These are phyloP conservation scores for Zele albiditarsus DNA, from an alignment of 2,888 invertebrate genomes.

Conservation along the genomic window DNA sequence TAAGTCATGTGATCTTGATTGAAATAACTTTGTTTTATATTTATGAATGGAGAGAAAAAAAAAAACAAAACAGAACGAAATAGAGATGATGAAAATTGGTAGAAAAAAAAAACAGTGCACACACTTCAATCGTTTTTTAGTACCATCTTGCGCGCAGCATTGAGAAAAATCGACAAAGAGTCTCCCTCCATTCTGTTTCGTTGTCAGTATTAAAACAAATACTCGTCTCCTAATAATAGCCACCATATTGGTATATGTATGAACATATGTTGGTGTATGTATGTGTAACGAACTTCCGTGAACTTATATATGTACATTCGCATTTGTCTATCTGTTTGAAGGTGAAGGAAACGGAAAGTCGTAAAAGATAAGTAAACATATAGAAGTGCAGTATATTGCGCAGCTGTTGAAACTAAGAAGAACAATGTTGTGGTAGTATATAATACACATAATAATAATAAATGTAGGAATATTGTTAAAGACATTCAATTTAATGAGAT, in stretches of 20 bases:
- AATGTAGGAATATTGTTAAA: too few relatives aligned
- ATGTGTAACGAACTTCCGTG: constrained; percentile 57
- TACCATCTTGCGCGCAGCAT: constrained; percentile 36
- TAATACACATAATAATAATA: too few relatives aligned
- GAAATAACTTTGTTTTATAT: too few relatives aligned
- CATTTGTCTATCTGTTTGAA: constrained; percentile 38
- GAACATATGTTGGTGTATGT: background rate
- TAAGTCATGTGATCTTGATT: too few relatives aligned
- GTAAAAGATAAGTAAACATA: constrained; percentile 55
- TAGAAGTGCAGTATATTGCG: constrained; percentile 25
- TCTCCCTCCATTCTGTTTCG: background rate
- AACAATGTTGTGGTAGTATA: too few relatives aligned
- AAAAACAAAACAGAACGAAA: background rate
- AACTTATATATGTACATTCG: constrained; percentile 46
- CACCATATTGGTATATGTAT: background rate
- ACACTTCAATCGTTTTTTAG: constrained; percentile 40
- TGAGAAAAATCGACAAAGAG: constrained; percentile 19
- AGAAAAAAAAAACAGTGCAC: constrained; percentile 7
- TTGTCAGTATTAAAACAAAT: constrained; percentile 5
- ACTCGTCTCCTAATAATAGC: constrained; percentile 54
- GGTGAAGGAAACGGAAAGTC: constrained; percentile 56
- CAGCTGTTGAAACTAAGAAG: background rate
- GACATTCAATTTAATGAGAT: too few relatives aligned
- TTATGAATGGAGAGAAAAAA: too few relatives aligned
- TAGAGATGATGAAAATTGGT: background rate